Evolutionary conservation across 2,797 vertebrate genomes (phyloP), one percentile per base, ranked within the genome.

Genomic region (Hemibagrus guttatus): DNA sequence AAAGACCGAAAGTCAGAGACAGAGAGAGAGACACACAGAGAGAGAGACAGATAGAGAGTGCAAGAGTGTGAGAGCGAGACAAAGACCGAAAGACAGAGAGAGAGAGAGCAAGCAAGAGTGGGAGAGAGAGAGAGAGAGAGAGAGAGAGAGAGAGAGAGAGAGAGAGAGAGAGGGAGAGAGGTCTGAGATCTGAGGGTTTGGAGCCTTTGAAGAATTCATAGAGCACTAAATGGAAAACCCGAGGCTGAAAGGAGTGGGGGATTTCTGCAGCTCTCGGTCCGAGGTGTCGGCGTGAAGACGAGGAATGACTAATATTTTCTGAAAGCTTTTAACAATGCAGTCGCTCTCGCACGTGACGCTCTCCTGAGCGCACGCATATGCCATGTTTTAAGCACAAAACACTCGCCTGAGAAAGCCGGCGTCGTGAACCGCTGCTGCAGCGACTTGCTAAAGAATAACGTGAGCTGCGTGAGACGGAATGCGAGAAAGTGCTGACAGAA

Each of bases 261-360:
- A 23, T 80, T 26, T 59, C 19, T 39, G 26, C 72, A n/a, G 23
- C 19, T 63, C 54, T 39, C 79, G 58, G 84, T 75, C 81, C 84
- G 58, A 76, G 85, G 59, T 74, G 69, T 84, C 28, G 9, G 71
- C 21, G 46, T 78, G 7, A 84, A 63, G 58, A 54, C 26, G 83
- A 59, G 61, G 64, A 81, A 84, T 88, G 79, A 84, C 83, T 86
- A 85, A 88, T 74, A 64, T 64, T 85, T 58, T 76, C 75, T 84
- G 72, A 84, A 87, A 85, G 79, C 82, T 84, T 84, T 90, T 76
- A 85, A 71, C 80, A 31, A 87, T 72, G 63, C 72, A 1, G 1
- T 75, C 12, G 49, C 28, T 3, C 6, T 58, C 75, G 6, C 19
- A 56, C 46, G 46, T 49, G 17, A 1, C 17, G 14, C n/a, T 35